These are phyloP conservation scores for Drosophila simulans DNA, from an alignment of 1,140 invertebrate species.

Conservation along the genomic window DNA sequence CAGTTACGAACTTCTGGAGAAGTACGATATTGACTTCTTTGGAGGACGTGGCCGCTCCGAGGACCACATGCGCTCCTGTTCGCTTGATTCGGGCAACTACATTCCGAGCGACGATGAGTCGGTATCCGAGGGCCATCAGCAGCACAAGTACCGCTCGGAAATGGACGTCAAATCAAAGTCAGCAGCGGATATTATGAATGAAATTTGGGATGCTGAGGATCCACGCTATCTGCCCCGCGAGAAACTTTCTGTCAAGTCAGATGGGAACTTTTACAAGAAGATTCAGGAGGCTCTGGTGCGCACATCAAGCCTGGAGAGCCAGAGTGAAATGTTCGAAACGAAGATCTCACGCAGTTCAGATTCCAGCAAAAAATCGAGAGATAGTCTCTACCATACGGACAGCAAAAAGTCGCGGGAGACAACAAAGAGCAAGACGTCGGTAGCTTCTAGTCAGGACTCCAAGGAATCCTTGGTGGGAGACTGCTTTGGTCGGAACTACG, in stretches of 20 bases:
- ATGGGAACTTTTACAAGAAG: conserved; percentile 89
- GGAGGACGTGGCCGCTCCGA: conserved; percentile 79
- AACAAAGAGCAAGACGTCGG: conserved; percentile 86
- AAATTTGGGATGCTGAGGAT: conserved; percentile 89
- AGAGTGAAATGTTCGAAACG: conserved; percentile 88
- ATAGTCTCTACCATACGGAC: conserved; percentile 87
- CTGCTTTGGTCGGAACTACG: conserved; percentile 79
- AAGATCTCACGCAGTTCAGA: conserved; percentile 88
- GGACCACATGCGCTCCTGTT: conserved; percentile 87
- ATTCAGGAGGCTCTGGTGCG: conserved; percentile 87
- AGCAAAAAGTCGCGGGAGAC: conserved; percentile 88
- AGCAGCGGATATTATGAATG: conserved; percentile 85
- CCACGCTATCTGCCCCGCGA: conserved; percentile 88
- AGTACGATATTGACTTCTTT: conserved; percentile 88
- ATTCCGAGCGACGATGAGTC: conserved; percentile 88
- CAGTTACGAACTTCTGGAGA: conserved; percentile 93
- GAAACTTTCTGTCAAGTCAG: conserved; percentile 88
- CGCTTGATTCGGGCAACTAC: conserved; percentile 89
- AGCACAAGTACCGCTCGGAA: conserved; percentile 83
- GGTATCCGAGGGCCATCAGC: conserved; percentile 85
- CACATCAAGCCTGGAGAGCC: conserved; percentile 88
- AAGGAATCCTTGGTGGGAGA: conserved; percentile 85
- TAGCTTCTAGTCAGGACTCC: conserved; percentile 88
- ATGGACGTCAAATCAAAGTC: conserved; percentile 87
- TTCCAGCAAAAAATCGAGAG: conserved; percentile 87